Conservation (phyloP, 2,797 vertebrate genomes). For the Gymnothorax javanicus region DNA sequence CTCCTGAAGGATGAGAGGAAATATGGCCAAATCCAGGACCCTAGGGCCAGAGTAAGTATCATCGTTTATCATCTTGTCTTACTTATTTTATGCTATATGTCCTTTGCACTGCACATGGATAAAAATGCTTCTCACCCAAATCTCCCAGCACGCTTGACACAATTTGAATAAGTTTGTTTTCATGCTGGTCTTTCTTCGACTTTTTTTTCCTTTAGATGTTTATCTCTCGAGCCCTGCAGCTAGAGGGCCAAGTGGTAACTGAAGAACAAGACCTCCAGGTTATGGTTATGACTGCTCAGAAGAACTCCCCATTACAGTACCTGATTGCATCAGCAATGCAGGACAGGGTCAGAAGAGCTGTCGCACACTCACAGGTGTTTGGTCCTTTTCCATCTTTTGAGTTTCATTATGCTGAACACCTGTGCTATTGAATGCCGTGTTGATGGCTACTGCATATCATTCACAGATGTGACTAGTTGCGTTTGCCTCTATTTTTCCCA, state of each 20-base stretch:
- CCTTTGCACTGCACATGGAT: not conserved
- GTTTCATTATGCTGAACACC: not conserved
- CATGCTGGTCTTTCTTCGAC: constrained; percentile 15
- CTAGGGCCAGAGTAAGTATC: constrained; percentile 61
- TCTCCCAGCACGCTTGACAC: not conserved
- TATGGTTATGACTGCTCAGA: constrained; percentile 68
- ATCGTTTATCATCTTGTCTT: not conserved
- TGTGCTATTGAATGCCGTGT: not conserved
- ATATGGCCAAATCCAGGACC: constrained; percentile 60
- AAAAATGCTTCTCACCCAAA: not conserved
- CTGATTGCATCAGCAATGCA: constrained; percentile 73
- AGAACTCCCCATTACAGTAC: constrained; percentile 74
- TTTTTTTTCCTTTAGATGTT: constrained; percentile 68
- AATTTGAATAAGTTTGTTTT: not conserved
- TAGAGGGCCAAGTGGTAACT: constrained; percentile 81
- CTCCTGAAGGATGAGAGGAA: constrained; percentile 60
- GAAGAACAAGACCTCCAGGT: constrained; percentile 81
- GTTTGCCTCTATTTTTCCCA: not conserved
- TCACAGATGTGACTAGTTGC: no score
- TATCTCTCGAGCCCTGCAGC: constrained; percentile 79
- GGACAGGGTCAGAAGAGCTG: constrained; percentile 72
- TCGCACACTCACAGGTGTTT: constrained; percentile 73
- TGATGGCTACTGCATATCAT: not conserved
- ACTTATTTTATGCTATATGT: not conserved
- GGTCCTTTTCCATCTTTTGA: not conserved